These are phyloP conservation scores for Zootoca vivipara DNA, from an alignment of 2,113 vertebrate genomes.

Conservation along the genomic window DNA sequence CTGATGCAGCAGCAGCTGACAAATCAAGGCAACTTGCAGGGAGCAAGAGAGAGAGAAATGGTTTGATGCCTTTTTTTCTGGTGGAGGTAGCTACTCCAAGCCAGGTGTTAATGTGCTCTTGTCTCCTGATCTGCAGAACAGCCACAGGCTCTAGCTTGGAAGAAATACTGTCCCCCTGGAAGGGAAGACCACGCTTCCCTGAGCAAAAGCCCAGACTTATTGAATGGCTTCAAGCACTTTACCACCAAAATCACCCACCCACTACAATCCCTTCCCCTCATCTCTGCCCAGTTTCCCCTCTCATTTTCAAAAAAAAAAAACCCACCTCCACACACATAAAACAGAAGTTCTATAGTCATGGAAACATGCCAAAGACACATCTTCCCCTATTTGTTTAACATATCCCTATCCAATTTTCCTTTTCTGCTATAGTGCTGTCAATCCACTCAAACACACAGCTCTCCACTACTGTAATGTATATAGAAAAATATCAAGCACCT, in stretches of 20 bases:
- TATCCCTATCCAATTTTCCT: background rate
- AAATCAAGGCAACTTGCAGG: background rate
- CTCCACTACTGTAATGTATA: background rate
- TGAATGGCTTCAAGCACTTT: background rate
- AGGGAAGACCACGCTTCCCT: background rate
- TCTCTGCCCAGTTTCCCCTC: background rate
- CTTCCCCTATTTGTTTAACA: background rate
- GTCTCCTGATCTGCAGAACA: background rate
- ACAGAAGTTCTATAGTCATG: background rate
- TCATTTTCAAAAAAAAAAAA: background rate
- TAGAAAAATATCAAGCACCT: background rate
- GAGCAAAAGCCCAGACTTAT: background rate
- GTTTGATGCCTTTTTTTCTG: background rate
- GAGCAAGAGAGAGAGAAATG: background rate
- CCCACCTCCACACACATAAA: too few species aligned
- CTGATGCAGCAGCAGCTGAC: background rate
- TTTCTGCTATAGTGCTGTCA: background rate
- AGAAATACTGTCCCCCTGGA: background rate
- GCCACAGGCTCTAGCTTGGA: background rate
- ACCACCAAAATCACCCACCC: background rate
- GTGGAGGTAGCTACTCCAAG: background rate
- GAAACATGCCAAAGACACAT: background rate
- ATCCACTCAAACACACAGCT: background rate
- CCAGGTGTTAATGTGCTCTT: too few species aligned
- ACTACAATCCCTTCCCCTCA: background rate